Percentiles rank a stretch among this genome's conserved stretches.
Evolutionary conservation across 2,113 vertebrate species (phyloP).

Genomic region (Bujurquina vittata): DNA sequence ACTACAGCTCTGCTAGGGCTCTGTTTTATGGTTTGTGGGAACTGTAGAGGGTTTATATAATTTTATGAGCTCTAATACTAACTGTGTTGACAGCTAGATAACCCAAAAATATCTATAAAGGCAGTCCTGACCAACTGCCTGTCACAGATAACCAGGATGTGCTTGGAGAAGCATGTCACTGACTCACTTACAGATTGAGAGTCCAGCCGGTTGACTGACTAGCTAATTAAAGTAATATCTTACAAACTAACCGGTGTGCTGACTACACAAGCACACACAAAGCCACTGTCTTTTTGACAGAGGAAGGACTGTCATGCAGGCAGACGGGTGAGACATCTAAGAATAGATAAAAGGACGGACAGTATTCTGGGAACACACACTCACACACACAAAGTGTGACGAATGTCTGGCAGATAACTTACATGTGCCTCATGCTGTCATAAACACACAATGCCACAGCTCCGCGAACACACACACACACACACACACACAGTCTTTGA

Average conservation of each 20-base stretch:
- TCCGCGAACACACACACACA: neutral
- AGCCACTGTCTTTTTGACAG: constrained; percentile 11
- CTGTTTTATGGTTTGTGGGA: neutral
- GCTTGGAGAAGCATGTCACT: neutral
- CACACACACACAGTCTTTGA: constrained; percentile 54
- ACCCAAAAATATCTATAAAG: neutral
- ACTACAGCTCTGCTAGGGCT: neutral
- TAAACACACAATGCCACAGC: constrained; percentile 34
- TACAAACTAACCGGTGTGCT: constrained; percentile 16
- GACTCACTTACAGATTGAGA: constrained; percentile 34
- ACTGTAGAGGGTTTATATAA: neutral
- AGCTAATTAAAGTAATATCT: constrained; percentile 32
- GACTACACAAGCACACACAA: constrained; percentile 28
- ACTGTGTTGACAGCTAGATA: neutral
- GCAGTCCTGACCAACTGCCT: neutral
- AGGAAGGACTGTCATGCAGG: constrained; percentile 39
- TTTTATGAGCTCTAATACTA: neutral
- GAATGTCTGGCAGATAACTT: constrained; percentile 60
- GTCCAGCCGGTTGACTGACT: constrained; percentile 29
- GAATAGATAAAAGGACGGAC: constrained; percentile 71
- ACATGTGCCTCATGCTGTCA: constrained; percentile 40
- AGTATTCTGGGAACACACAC: constrained; percentile 46
- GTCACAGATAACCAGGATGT: constrained; percentile 20
- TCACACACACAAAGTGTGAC: constrained; percentile 52
- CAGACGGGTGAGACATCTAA: constrained; percentile 62